Evolutionary conservation across 2,888 invertebrate species (phyloP).

Genomic region (Pecten maximus): DNA sequence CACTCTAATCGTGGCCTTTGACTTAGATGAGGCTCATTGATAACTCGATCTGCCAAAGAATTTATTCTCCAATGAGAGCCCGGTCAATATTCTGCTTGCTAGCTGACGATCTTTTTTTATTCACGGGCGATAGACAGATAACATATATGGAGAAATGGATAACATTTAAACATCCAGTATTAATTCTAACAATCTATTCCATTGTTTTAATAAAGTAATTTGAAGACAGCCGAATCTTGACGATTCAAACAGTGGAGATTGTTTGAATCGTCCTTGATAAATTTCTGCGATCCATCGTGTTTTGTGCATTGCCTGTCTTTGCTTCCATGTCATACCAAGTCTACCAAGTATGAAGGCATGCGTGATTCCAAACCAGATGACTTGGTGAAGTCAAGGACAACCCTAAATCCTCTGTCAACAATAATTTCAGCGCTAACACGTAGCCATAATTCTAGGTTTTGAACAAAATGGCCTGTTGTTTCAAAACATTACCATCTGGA

Average conservation of each 20-base stretch:
- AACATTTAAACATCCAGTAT: background rate
- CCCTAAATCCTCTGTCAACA: background rate
- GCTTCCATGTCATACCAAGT: background rate
- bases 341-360: background rate
- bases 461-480: background rate
- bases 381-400: background rate
- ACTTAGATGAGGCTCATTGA: too few species aligned
- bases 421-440: background rate
- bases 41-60: too few species aligned
- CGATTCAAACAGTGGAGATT: background rate
- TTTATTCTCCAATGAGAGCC: too few species aligned
- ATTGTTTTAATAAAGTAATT: background rate
- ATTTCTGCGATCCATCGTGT: background rate
- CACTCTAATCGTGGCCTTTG: too few species aligned
- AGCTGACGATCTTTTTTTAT: background rate
- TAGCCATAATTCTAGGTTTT: background rate
- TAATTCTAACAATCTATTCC: background rate
- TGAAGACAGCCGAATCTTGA: background rate
- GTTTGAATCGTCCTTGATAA: background rate
- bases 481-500: background rate
- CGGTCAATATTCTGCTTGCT: background rate
- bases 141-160: background rate
- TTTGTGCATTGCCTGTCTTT: background rate
- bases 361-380: background rate
- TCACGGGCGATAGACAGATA: background rate